A percentile compares a stretch with the other conserved stretches of the same genome.
Evolutionary conservation across 1,140 invertebrate genomes (phyloP).

Genomic region (Mamestra configurata): DNA sequence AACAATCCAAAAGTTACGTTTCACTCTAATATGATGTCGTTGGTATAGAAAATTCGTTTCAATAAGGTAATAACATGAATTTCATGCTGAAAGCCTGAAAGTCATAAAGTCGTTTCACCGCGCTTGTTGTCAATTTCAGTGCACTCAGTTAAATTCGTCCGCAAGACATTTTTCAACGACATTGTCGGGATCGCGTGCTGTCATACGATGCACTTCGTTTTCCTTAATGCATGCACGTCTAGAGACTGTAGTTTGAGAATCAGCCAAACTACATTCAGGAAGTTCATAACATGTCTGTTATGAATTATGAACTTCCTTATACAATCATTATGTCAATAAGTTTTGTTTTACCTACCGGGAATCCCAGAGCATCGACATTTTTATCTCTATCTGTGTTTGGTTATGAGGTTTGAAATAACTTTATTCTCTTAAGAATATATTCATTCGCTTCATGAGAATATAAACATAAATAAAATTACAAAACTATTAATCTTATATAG

Average conservation of each 20-base stretch:
- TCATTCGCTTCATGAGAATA: too few species aligned
- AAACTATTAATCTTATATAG: too few species aligned
- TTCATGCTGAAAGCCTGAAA: conserved; percentile 24
- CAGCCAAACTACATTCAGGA: too few species aligned
- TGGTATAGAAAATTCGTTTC: conserved; percentile 35
- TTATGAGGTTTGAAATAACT: too few species aligned
- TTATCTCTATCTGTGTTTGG: too few species aligned
- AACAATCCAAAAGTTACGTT: not conserved
- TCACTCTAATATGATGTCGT: conserved; percentile 23
- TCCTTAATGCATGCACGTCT: conserved; percentile 5
- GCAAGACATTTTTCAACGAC: conserved; percentile 57
- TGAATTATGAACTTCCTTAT: too few species aligned
- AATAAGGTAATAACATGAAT: conserved; percentile 36
- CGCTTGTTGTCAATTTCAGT: conserved; percentile 57
- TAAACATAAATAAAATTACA: too few species aligned
- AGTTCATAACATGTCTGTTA: too few species aligned
- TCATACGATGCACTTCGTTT: conserved; percentile 27
- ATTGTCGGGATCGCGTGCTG: conserved; percentile 45
- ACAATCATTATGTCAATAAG: not conserved
- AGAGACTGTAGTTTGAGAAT: conserved; percentile 15
- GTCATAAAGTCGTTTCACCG: conserved; percentile 36
- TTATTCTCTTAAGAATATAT: too few species aligned
- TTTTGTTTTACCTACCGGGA: not conserved
- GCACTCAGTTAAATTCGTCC: conserved; percentile 61
- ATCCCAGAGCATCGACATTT: not conserved